A percentile compares a stretch with the other conserved stretches of the same genome.
These are phyloP conservation scores for Ophthalmolycus amberensis DNA, from an alignment of 2,113 vertebrate species.

Conservation along the genomic window DNA sequence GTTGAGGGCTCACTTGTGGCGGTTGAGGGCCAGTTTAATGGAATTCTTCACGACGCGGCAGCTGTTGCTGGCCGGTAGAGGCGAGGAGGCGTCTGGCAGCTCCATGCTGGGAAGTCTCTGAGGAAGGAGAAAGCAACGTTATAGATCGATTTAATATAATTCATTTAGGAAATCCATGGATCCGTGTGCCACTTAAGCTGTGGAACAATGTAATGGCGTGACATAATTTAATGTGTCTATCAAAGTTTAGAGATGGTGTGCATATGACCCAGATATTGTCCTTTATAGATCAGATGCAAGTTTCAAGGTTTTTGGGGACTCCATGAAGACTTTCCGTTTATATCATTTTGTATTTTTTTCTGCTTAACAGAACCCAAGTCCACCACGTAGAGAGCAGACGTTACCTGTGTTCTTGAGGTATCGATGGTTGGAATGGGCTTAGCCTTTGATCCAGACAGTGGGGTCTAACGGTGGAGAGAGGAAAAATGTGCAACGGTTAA, in stretches of 20 bases:
- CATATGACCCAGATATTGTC: not conserved
- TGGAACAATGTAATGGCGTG: not conserved
- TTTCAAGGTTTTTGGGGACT: not conserved
- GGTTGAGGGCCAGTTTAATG: constrained; percentile 96
- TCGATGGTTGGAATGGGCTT: constrained; percentile 90
- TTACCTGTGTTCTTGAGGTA: constrained; percentile 92
- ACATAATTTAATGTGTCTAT: not conserved
- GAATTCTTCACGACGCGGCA: constrained; percentile 95
- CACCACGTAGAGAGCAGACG: not conserved
- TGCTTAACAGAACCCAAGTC: not conserved
- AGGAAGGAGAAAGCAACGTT: constrained; percentile 25
- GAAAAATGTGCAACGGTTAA: not conserved
- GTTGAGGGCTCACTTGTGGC: constrained; percentile 80
- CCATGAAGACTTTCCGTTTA: not conserved
- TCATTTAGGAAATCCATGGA: not conserved
- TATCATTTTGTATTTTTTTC: not conserved
- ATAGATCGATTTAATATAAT: not conserved
- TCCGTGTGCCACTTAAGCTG: not conserved
- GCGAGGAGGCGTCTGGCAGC: constrained; percentile 94
- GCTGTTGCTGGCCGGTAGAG: constrained; percentile 90
- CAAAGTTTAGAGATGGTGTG: not conserved
- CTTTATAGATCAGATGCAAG: not conserved
- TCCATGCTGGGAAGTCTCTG: constrained; percentile 97
- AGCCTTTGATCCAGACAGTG: constrained; percentile 79
- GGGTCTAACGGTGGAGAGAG: constrained; percentile 73